phyloP scores from a whole-genome alignment of 2,888 invertebrate species.

The Ferdinandea cuprea region DNA sequence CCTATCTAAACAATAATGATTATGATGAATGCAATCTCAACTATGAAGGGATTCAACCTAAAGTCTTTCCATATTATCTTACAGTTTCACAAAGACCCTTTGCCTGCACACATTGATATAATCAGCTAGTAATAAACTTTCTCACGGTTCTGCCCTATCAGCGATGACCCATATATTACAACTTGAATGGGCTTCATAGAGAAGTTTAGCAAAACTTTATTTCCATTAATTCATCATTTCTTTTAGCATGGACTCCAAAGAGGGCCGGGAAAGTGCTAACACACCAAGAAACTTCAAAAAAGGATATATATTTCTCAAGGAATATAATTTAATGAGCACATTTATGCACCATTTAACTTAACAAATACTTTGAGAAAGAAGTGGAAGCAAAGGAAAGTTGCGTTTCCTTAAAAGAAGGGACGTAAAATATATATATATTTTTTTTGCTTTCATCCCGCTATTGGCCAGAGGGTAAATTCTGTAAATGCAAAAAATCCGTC shows the following conservation, averaged over 20 bases:
- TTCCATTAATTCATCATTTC: slow-evolving; percentile 27
- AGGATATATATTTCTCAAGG: slow-evolving; percentile 23
- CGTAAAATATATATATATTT: background rate
- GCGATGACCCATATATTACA: slow-evolving; percentile 28
- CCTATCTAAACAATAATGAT: background rate
- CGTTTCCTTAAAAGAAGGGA: background rate
- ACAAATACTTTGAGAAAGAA: slow-evolving; percentile 39
- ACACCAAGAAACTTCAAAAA: slow-evolving; percentile 2
- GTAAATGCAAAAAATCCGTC: slow-evolving; percentile 14
- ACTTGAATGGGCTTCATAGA: background rate
- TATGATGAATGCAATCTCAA: background rate
- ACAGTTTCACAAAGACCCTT: background rate
- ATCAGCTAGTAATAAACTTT: background rate
- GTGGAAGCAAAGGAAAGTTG: background rate
- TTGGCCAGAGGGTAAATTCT: slow-evolving; percentile 25
- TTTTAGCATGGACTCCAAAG: background rate
- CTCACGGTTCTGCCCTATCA: slow-evolving; percentile 18
- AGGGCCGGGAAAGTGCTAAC: slow-evolving; percentile 18
- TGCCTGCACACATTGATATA: slow-evolving; percentile 1
- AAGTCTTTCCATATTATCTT: background rate
- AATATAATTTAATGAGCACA: slow-evolving; percentile 64
- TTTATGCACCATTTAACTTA: slow-evolving; percentile 64
- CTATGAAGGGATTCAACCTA: background rate
- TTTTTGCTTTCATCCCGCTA: background rate
- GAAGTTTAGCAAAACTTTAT: slow-evolving; percentile 29